Conservation (phyloP, 2,797 vertebrate genomes). For the Liasis olivaceus region DNA sequence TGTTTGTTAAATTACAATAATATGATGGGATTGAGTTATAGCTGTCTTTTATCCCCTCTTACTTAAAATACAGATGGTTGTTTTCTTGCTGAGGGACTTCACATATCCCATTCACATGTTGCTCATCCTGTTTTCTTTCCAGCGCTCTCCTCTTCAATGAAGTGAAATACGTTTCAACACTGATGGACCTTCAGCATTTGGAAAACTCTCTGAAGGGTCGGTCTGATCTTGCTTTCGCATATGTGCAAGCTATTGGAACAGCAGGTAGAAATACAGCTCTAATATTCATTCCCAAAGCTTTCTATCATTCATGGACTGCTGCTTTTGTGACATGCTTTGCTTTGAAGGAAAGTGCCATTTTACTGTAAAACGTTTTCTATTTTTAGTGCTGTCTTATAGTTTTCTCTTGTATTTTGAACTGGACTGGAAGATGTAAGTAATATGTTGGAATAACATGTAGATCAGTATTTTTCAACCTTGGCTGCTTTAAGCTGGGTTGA, state of each 20-base stretch:
- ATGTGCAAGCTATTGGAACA: conserved; percentile 87
- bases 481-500: too few relatives aligned
- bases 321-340: not conserved
- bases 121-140: conserved; percentile 45
- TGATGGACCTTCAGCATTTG: conserved; percentile 80
- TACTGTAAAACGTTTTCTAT: not conserved
- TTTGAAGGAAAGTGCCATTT: not conserved
- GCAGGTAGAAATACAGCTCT: conserved; percentile 77
- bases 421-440: not conserved
- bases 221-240: conserved; percentile 83
- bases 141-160: conserved; percentile 92
- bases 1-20: not conserved
- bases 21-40: not conserved
- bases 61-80: not conserved
- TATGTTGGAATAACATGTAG: not conserved
- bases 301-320: not conserved
- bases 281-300: not conserved
- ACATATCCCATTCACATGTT: too few relatives aligned
- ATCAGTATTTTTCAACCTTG: too few relatives aligned
- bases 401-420: not conserved
- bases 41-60: not conserved
- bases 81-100: too few relatives aligned
- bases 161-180: conserved; percentile 85
- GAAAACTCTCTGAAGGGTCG: conserved; percentile 83
- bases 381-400: not conserved